Conservation (phyloP, 1,140 invertebrate species). For the Leptonema lineaticorne region DNA sequence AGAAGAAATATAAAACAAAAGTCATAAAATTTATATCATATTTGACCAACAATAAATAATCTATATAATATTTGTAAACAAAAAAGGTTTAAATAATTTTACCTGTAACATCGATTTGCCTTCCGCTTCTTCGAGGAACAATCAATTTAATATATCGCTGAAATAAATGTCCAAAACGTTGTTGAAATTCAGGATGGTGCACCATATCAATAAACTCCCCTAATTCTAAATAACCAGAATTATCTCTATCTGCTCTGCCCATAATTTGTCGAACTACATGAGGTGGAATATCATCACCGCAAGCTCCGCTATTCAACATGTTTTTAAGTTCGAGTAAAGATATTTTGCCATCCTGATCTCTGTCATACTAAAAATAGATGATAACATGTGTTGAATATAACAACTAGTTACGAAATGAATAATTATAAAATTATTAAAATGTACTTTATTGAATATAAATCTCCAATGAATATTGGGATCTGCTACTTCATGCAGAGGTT, state of each 20-base stretch:
- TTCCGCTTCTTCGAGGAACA: constrained; percentile 47
- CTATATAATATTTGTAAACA: background rate
- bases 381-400: constrained; percentile 10
- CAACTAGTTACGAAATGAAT: background rate
- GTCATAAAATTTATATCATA: background rate
- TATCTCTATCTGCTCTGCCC: constrained; percentile 67
- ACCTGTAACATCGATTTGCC: constrained; percentile 52
- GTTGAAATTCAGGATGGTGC: constrained; percentile 61
- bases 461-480: constrained; percentile 17
- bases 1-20: background rate
- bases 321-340: constrained; percentile 68
- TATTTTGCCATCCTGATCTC: constrained; percentile 72
- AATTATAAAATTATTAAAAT: no score
- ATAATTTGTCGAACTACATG: constrained; percentile 72
- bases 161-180: constrained; percentile 61
- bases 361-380: constrained; percentile 69
- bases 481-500: background rate
- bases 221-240: constrained; percentile 72
- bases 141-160: constrained; percentile 58
- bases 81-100: background rate
- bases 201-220: constrained; percentile 81
- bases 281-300: constrained; percentile 66
- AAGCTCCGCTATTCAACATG: constrained; percentile 63
- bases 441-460: constrained; percentile 15
- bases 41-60: background rate